Percentiles rank a stretch among this genome's conserved stretches.
phyloP scores from a whole-genome alignment of 2,797 vertebrate genomes.

The Orestias chungarensis region DNA sequence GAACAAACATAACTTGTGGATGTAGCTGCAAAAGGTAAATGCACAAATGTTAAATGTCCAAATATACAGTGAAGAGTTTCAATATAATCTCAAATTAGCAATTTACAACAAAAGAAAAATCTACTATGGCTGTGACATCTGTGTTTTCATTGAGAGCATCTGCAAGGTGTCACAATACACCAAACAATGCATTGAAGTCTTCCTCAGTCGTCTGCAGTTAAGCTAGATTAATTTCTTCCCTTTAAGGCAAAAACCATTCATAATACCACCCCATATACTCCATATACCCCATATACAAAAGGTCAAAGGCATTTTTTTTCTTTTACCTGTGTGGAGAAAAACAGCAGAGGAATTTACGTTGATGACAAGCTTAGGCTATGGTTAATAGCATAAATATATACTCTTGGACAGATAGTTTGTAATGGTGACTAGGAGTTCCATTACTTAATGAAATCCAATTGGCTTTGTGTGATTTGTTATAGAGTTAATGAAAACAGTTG shows the following conservation, averaged over 20 bases:
- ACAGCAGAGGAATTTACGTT: not conserved
- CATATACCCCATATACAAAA: constrained; percentile 1
- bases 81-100: not conserved
- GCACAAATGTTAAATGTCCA: not conserved
- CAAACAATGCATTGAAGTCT: not conserved
- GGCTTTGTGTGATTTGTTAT: not conserved
- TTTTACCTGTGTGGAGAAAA: not conserved
- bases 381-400: not conserved
- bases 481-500: too few species aligned
- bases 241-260: not conserved
- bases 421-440: not conserved
- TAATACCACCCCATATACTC: not conserved
- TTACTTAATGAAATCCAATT: not conserved
- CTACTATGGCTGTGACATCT: not conserved
- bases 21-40: not conserved
- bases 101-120: not conserved
- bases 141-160: not conserved
- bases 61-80: not conserved
- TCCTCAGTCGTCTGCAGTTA: not conserved
- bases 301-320: not conserved
- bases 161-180: not conserved
- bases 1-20: not conserved
- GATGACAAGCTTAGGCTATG: not conserved
- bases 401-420: not conserved
- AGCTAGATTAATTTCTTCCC: not conserved